phyloP scores from a whole-genome alignment of 2,888 invertebrate species.

The Pseudeuparius sepicola region DNA sequence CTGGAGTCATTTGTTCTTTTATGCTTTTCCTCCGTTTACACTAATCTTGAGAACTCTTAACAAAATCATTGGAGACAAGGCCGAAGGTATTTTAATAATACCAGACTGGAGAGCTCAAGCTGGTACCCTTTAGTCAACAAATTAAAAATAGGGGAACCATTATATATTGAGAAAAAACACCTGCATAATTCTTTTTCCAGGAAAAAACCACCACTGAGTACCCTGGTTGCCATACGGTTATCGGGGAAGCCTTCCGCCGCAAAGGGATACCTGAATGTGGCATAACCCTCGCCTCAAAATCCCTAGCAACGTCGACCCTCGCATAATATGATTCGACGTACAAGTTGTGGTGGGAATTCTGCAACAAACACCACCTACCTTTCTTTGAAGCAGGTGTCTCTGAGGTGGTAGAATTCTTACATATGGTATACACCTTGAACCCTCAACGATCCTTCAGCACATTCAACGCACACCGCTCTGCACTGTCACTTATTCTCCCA shows the following conservation, averaged over 20 bases:
- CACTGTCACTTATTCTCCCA: conserved; percentile 9
- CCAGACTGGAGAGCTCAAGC: too few relatives aligned
- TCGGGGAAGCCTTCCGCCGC: too few relatives aligned
- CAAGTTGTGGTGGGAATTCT: conserved; percentile 22
- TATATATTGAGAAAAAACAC: too few relatives aligned
- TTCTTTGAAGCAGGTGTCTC: conserved; percentile 6
- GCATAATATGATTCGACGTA: conserved; percentile 21
- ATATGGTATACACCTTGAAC: background rate
- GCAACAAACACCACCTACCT: conserved; percentile 6
- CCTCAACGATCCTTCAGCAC: background rate
- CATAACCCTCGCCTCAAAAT: too few relatives aligned
- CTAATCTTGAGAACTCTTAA: conserved; percentile 8
- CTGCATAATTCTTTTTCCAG: too few relatives aligned
- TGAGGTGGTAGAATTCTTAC: conserved; percentile 7
- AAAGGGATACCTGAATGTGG: too few relatives aligned
- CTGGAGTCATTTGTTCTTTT: conserved; percentile 5
- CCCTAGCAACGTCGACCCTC: conserved; percentile 17
- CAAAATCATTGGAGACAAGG: conserved; percentile 4
- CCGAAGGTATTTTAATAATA: too few relatives aligned
- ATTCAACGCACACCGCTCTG: conserved; percentile 13
- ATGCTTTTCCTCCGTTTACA: conserved; percentile 7
- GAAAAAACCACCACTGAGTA: too few relatives aligned
- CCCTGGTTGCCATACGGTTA: too few relatives aligned
- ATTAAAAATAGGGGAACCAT: too few relatives aligned
- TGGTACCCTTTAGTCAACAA: too few relatives aligned